Evolutionary conservation across 2,113 vertebrate genomes (phyloP).

Genomic region (Pelecanus crispus): DNA sequence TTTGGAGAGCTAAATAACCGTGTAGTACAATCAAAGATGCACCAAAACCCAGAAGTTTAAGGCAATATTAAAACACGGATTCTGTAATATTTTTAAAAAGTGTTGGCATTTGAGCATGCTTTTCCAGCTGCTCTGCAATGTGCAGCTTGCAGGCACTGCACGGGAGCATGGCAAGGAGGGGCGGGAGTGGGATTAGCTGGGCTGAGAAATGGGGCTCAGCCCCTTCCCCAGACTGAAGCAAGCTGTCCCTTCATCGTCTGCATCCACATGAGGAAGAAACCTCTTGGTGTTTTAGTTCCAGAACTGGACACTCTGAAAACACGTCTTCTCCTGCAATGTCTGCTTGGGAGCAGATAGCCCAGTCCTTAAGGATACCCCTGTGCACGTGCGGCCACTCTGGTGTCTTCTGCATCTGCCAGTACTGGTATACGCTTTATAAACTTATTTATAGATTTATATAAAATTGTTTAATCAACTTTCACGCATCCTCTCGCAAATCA

Average conservation of each 20-base stretch:
- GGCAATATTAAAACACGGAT: neutral
- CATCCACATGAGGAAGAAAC: fast-evolving
- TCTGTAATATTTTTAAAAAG: neutral
- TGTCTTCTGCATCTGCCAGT: neutral
- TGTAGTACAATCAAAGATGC: neutral
- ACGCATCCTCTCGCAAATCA: neutral
- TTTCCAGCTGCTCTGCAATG: neutral
- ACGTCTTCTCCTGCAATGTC: neutral
- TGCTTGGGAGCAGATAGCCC: neutral
- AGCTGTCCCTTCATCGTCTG: neutral
- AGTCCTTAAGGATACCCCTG: neutral
- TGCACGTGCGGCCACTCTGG: fast-evolving
- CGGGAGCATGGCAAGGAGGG: neutral
- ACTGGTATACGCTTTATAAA: neutral
- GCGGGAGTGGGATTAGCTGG: neutral
- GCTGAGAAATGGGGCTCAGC: neutral
- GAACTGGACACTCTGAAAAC: neutral
- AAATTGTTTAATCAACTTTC: neutral
- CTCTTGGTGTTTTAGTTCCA: neutral
- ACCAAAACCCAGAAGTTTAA: neutral
- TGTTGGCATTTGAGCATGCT: fast-evolving
- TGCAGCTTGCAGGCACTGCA: neutral
- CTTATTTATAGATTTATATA: neutral
- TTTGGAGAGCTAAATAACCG: neutral
- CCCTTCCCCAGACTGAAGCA: neutral